Evolutionary conservation across 1,140 invertebrate species (phyloP).

Genomic region (Polyergus mexicanus): DNA sequence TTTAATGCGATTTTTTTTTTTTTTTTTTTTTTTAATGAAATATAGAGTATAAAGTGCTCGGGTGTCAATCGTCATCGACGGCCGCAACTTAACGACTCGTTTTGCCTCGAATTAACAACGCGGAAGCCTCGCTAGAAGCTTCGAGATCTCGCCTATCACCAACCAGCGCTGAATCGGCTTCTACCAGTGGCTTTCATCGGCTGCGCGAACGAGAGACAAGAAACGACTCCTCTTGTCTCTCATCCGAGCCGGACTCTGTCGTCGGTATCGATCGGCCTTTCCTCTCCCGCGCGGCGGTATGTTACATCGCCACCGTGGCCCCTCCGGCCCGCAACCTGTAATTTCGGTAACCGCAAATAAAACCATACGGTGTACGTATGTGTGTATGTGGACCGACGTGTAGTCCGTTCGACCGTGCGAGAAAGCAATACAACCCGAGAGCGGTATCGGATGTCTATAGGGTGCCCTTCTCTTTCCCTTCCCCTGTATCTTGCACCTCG

Average conservation of each 20-base stretch:
- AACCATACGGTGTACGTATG: conserved; percentile 61
- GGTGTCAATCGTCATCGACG: conserved; percentile 19
- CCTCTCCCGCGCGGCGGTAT: conserved; percentile 40
- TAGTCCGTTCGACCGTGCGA: conserved; percentile 29
- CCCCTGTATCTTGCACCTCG: neutral
- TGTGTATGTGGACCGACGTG: conserved; percentile 15
- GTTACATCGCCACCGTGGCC: conserved; percentile 40
- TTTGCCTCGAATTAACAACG: conserved; percentile 8
- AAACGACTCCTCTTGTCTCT: conserved; percentile 7
- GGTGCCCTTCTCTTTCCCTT: conserved; percentile 62
- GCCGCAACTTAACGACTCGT: conserved; percentile 7
- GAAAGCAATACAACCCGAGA: conserved; percentile 61
- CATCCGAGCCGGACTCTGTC: conserved; percentile 51
- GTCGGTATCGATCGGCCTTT: conserved; percentile 52
- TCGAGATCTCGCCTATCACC: conserved; percentile 51
- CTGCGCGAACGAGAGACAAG: neutral
- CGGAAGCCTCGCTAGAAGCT: conserved; percentile 33
- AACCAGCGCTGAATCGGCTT: neutral
- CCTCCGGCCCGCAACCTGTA: conserved; percentile 71
- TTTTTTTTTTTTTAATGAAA: neutral
- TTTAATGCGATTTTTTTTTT: neutral
- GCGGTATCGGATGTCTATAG: conserved; percentile 76
- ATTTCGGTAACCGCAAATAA: conserved; percentile 80
- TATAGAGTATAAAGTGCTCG: neutral
- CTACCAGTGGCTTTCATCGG: conserved; percentile 6